Evolutionary conservation across 2,797 vertebrate genomes (phyloP).

Genomic region (Petrocephalus sullivani): DNA sequence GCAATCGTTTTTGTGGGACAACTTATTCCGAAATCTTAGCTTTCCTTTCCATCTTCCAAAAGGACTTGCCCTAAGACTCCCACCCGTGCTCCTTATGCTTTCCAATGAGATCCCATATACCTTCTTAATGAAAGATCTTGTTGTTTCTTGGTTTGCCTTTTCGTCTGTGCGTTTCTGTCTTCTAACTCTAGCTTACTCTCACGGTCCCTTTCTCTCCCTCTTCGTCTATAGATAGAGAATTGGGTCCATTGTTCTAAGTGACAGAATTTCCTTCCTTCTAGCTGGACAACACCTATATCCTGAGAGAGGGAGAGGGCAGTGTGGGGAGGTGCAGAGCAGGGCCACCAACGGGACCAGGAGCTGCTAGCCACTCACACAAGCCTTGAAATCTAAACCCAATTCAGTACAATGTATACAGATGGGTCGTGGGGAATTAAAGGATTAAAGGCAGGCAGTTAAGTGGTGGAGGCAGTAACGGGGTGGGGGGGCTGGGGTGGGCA

Average conservation of each 20-base stretch:
- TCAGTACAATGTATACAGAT: not conserved
- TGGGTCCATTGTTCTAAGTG: conserved; percentile 74
- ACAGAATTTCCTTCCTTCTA: conserved; percentile 79
- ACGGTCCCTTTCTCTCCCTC: conserved; percentile 41
- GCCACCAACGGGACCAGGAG: not conserved
- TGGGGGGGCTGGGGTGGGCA: too few species aligned
- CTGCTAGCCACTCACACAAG: not conserved
- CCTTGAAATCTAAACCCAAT: not conserved
- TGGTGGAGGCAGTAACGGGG: not conserved
- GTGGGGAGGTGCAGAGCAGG: conserved; percentile 17
- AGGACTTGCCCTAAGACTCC: not conserved
- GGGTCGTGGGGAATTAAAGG: not conserved
- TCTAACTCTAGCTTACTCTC: conserved; percentile 9
- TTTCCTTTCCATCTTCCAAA: conserved; percentile 19
- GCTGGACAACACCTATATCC: conserved; percentile 82
- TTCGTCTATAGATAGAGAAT: conserved; percentile 75
- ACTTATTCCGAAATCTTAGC: not conserved
- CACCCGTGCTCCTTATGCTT: not conserved
- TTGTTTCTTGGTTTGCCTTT: not conserved
- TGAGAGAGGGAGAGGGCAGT: conserved; percentile 48
- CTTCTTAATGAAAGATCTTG: not conserved
- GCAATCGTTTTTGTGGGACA: conserved; percentile 23
- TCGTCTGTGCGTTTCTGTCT: not conserved
- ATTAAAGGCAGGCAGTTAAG: not conserved
- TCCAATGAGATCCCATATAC: not conserved